Percentiles rank a stretch among this genome's conserved stretches.
phyloP scores from a whole-genome alignment of 2,888 invertebrate genomes.

The Hermaeophaga mercurialis region DNA sequence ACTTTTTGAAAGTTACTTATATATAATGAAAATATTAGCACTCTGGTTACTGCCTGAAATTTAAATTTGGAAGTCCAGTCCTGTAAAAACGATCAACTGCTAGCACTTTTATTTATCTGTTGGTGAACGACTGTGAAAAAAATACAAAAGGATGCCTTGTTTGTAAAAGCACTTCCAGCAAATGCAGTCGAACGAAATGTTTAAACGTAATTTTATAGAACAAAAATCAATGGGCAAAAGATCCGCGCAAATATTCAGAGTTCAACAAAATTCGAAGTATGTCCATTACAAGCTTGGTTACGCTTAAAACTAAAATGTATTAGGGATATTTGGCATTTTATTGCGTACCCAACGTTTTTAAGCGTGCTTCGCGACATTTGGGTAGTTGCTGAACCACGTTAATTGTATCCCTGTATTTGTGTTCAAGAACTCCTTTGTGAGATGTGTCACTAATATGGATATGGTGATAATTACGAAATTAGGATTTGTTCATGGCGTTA shows the following conservation, averaged over 20 bases:
- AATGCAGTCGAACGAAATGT: conserved; percentile 45
- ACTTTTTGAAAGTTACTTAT: too few species aligned
- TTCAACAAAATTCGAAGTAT: conserved; percentile 44
- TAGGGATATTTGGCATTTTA: conserved; percentile 48
- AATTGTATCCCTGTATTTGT: conserved; percentile 34
- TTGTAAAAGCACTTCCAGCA: conserved; percentile 46
- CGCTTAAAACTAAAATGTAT: conserved; percentile 47
- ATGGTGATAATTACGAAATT: conserved; percentile 11
- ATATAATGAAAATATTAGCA: too few species aligned
- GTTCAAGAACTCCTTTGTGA: conserved; percentile 15
- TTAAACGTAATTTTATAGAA: conserved; percentile 49
- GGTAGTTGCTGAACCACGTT: conserved; percentile 38
- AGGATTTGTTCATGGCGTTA: conserved; percentile 16
- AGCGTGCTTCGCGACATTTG: conserved; percentile 36
- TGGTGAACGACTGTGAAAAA: conserved; percentile 34
- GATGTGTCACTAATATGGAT: conserved; percentile 24
- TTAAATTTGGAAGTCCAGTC: too few species aligned
- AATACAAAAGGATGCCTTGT: conserved; percentile 43
- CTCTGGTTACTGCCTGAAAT: too few species aligned
- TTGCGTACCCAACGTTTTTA: conserved; percentile 44
- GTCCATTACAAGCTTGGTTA: conserved; percentile 41
- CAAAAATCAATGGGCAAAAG: conserved; percentile 49
- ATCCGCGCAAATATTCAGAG: conserved; percentile 43
- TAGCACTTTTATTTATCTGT: conserved; percentile 32
- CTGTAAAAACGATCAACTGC: conserved; percentile 1